Evolutionary conservation across 2,113 vertebrate genomes (phyloP).

Genomic region (Pionites leucogaster): DNA sequence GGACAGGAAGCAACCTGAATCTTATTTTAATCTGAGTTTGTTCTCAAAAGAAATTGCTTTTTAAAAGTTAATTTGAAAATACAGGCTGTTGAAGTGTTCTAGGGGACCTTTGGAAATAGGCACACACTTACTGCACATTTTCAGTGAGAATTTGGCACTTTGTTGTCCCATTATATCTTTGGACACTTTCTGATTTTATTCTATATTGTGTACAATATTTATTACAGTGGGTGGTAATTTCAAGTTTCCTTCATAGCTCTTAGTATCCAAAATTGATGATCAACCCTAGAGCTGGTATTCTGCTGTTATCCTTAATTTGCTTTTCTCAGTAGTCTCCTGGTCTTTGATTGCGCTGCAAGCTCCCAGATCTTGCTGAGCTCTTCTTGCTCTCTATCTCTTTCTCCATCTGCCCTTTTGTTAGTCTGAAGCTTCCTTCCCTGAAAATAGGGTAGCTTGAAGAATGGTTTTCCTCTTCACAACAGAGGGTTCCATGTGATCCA

Average conservation of each 20-base stretch:
- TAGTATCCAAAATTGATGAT: background rate
- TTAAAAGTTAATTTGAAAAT: background rate
- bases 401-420: background rate
- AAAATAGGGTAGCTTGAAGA: background rate
- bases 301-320: background rate
- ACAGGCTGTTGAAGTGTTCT: background rate
- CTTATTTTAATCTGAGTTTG: background rate
- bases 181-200: background rate
- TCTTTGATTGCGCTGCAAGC: background rate
- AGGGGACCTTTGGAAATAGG: background rate
- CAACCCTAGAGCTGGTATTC: background rate
- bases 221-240: background rate
- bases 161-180: background rate
- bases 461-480: background rate
- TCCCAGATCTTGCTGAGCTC: background rate
- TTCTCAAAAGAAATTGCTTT: background rate
- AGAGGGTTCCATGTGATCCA: background rate
- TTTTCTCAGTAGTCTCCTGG: background rate
- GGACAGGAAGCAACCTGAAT: background rate
- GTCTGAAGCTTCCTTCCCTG: background rate
- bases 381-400: background rate
- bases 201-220: background rate
- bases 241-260: background rate
- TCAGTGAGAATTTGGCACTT: background rate
- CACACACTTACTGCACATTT: background rate